Base-by-base conservation (phyloP, 2,888 invertebrate genomes). In the Erannis defoliaria region DNA sequence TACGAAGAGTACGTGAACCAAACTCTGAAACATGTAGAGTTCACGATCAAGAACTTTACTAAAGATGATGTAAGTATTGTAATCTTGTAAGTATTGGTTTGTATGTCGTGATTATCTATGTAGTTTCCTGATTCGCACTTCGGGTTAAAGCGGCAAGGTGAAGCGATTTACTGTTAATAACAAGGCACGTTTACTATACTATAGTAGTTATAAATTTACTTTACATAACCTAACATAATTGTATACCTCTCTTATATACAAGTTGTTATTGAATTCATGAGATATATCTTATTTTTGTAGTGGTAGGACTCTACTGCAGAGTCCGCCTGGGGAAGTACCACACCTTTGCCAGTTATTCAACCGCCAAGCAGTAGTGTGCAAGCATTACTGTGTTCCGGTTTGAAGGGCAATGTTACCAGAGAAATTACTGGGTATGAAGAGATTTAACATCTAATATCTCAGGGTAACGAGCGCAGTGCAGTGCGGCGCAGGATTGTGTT, bases 1-100 rank as follows among this genome's bases (percentile, higher is more conserved):
- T 97, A 96, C 75, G 96, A 97, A 80, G 95, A 96, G 82, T 96
- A 95, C 82, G 94, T 94, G 67, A 95, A 96, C 77, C 94, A 95
- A 72, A 94, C 95, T 16, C 85, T 96, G 73, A 93, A 94, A 67
- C 96, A 96, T 80, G 94, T 93, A 16, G 96, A 96, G 72, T 77
- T 93, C 18, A 91, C 90, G 3, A 76, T 84, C 55, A 85, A 87
- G 65, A 91, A 93, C 68, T 84, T 84, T 62, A 93, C 94, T 10
- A 94, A 93, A 81, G 88, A 93, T 53, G 89, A 94, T 81, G 93
- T 93, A 76, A 78, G 80, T 72, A 33, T 2, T 42, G 21, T 48
- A 55, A 54, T 54, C 40, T 18, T 18, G n/a, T n/a, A n/a, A n/a
- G n/a, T n/a, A n/a, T n/a, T 8, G n/a, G 21, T 54, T 55, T 63